phyloP scores from a whole-genome alignment of 2,888 invertebrate species.

The Exocentrus adspersus region DNA sequence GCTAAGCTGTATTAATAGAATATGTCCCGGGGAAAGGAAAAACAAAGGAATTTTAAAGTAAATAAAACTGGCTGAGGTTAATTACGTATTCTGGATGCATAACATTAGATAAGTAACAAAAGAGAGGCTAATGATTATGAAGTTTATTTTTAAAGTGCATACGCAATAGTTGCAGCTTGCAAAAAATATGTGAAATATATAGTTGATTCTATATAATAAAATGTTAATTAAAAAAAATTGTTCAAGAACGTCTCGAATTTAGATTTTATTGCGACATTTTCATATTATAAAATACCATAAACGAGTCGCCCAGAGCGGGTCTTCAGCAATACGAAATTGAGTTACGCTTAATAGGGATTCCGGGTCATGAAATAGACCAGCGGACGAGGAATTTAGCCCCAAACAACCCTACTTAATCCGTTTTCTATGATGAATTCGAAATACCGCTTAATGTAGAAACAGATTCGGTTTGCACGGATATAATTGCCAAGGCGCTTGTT shows the following conservation, averaged over 20 bases:
- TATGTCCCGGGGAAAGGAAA: too few species aligned
- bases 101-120: too few species aligned
- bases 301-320: not conserved
- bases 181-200: too few species aligned
- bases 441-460: conserved; percentile 30
- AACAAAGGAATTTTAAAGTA: too few species aligned
- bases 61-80: too few species aligned
- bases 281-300: conserved; percentile 2
- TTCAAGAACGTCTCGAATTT: too few species aligned
- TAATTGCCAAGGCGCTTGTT: conserved; percentile 34
- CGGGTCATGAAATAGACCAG: conserved; percentile 39
- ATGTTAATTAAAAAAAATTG: too few species aligned
- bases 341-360: conserved; percentile 38
- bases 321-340: conserved; percentile 29
- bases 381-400: conserved; percentile 35
- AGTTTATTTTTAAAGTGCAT: too few species aligned
- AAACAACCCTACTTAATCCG: conserved; percentile 39
- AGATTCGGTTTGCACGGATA: conserved; percentile 35
- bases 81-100: too few species aligned
- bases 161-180: too few species aligned
- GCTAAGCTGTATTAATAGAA: conserved; percentile 15
- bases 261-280: not conserved
- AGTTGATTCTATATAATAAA: too few species aligned
- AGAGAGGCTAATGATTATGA: too few species aligned
- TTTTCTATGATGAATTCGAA: conserved; percentile 39